Evolutionary conservation across 2,888 invertebrate genomes (phyloP).

Genomic region (Spodoptera exigua): DNA sequence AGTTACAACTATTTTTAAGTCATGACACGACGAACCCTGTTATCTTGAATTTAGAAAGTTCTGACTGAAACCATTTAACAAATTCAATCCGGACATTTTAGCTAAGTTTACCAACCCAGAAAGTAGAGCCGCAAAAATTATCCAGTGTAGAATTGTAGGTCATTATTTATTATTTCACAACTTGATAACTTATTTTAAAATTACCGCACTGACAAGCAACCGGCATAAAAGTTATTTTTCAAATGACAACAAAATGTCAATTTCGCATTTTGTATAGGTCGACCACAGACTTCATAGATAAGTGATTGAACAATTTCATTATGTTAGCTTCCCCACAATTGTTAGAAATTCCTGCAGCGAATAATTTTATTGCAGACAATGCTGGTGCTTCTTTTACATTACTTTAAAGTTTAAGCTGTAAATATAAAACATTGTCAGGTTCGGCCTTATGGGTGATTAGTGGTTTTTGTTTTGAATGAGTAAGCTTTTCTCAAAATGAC

Average conservation of each 20-base stretch:
- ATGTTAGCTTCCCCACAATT: too few species aligned
- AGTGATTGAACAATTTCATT: neutral
- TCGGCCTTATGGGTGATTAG: too few species aligned
- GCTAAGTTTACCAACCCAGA: slow-evolving; percentile 91
- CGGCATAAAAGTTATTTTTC: neutral
- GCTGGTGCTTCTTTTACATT: too few species aligned
- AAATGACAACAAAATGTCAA: slow-evolving; percentile 7
- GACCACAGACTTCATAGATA: neutral
- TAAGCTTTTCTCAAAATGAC: too few species aligned
- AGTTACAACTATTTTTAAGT: too few species aligned
- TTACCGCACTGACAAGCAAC: slow-evolving; percentile 43
- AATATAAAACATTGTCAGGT: too few species aligned
- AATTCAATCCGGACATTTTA: neutral
- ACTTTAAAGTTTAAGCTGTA: too few species aligned
- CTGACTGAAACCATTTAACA: neutral
- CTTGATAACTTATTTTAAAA: slow-evolving; percentile 29
- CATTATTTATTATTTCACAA: slow-evolving; percentile 26
- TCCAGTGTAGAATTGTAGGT: slow-evolving; percentile 88
- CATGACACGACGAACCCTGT: too few species aligned
- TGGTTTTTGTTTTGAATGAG: too few species aligned
- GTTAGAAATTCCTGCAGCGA: too few species aligned
- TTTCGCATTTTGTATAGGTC: neutral
- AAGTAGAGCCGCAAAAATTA: slow-evolving; percentile 92
- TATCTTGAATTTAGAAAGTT: neutral
- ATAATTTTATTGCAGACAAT: too few species aligned